Percentiles rank a stretch among this genome's conserved stretches.
These are phyloP conservation scores for Aurelia sp. DNA, from an alignment of 30 jellyfish, hydroid and myxozoan genomes.

Conservation along the genomic window DNA sequence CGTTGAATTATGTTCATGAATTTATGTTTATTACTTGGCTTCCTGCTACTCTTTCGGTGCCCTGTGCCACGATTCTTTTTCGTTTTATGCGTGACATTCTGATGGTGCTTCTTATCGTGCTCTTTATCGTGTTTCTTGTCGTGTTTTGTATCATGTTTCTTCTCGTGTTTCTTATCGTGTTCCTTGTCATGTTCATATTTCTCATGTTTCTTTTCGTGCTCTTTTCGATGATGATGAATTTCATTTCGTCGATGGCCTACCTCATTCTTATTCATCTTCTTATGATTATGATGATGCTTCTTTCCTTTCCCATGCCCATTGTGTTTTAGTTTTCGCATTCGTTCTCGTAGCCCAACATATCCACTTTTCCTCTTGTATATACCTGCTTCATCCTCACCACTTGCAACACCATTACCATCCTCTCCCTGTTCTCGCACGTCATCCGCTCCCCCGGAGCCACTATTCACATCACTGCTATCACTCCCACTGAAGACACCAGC, in stretches of 20 bases:
- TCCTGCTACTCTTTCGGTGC: background rate
- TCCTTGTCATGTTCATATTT: too few species aligned
- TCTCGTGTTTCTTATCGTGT: too few species aligned
- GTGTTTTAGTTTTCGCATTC: conserved; percentile 15
- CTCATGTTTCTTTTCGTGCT: too few species aligned
- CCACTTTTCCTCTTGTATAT: background rate
- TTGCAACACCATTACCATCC: background rate
- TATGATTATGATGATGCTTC: background rate
- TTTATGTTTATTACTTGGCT: conserved; percentile 26
- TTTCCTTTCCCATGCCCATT: background rate
- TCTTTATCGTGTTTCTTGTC: too few species aligned
- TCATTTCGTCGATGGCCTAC: background rate
- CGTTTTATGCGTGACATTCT: background rate
- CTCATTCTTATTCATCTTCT: background rate
- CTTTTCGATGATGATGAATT: background rate
- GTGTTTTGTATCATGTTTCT: too few species aligned
- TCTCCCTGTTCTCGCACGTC: background rate
- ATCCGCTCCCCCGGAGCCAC: conserved; percentile 17
- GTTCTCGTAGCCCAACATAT: conserved; percentile 26
- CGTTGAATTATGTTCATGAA: conserved; percentile 69
- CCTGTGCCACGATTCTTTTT: background rate
- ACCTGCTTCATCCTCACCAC: conserved; percentile 1
- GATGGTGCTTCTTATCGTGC: background rate
- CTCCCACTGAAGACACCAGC: background rate
- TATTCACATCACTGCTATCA: conserved; percentile 23